These are phyloP conservation scores for Chionis minor DNA, from an alignment of 2,113 vertebrate species.

Conservation along the genomic window DNA sequence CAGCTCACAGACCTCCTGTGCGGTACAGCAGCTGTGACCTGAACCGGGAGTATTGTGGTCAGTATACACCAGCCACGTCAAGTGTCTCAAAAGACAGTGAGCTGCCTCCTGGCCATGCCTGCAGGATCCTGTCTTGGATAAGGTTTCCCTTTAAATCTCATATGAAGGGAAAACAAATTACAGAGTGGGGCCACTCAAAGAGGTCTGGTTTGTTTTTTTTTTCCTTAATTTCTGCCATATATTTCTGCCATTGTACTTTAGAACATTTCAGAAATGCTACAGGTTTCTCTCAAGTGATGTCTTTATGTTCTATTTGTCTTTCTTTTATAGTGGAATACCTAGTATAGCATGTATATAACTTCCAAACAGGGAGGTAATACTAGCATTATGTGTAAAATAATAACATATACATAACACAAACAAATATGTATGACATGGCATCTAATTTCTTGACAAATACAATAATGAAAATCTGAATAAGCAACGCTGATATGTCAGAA, in stretches of 20 bases:
- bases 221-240: background rate
- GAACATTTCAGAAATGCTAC: background rate
- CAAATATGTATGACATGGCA: background rate
- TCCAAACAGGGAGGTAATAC: background rate
- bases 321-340: background rate
- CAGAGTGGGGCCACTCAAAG: background rate
- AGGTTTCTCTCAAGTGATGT: background rate
- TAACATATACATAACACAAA: background rate
- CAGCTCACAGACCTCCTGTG: background rate
- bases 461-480: background rate
- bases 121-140: background rate
- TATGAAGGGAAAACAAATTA: background rate
- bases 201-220: background rate
- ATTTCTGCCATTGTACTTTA: background rate
- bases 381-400: background rate
- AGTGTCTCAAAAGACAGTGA: background rate
- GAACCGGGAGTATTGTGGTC: background rate
- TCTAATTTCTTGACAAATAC: background rate
- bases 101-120: background rate
- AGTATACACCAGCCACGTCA: background rate
- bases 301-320: background rate
- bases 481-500: background rate
- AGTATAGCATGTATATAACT: background rate
- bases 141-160: background rate
- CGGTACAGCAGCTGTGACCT: background rate